Conservation (phyloP, 2,888 invertebrate species). For the Watsonalla cultraria region DNA sequence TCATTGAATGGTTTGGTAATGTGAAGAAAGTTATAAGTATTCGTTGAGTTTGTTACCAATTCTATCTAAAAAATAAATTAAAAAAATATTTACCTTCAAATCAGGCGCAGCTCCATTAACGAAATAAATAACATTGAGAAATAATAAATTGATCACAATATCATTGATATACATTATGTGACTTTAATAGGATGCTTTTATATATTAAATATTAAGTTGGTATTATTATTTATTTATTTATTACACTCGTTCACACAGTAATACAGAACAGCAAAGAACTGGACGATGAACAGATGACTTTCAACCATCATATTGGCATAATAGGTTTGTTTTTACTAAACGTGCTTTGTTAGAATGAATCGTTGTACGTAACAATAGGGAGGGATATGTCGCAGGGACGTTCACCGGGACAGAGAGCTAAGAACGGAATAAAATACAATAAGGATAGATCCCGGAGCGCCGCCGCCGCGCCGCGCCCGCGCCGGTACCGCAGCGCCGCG, state of each 20-base stretch:
- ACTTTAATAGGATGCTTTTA: constrained; percentile 11
- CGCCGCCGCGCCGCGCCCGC: constrained; percentile 25
- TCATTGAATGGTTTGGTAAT: too few relatives aligned
- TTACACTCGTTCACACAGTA: constrained; percentile 53
- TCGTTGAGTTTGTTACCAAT: too few relatives aligned
- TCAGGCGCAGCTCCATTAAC: constrained; percentile 52
- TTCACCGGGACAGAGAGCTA: constrained; percentile 58
- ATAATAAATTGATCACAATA: constrained; percentile 54
- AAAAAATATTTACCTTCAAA: constrained; percentile 54
- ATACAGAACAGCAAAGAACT: constrained; percentile 45
- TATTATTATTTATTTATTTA: constrained; percentile 42
- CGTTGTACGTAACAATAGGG: constrained; percentile 32
- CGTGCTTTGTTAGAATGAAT: constrained; percentile 41
- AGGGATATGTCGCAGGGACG: constrained; percentile 45
- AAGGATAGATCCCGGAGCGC: constrained; percentile 57
- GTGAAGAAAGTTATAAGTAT: too few relatives aligned
- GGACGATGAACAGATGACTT: constrained; percentile 35
- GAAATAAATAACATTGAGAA: constrained; percentile 53
- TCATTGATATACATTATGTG: constrained; percentile 62
- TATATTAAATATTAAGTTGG: constrained; percentile 11
- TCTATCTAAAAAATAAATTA: background rate
- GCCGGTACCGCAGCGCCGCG: constrained; percentile 34
- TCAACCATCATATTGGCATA: constrained; percentile 62
- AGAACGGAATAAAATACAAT: constrained; percentile 69
- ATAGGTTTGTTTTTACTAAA: constrained; percentile 31